Percentiles rank a stretch among this genome's conserved stretches.
phyloP scores from a whole-genome alignment of 2,797 vertebrate genomes.

The Dipus sagitta region DNA sequence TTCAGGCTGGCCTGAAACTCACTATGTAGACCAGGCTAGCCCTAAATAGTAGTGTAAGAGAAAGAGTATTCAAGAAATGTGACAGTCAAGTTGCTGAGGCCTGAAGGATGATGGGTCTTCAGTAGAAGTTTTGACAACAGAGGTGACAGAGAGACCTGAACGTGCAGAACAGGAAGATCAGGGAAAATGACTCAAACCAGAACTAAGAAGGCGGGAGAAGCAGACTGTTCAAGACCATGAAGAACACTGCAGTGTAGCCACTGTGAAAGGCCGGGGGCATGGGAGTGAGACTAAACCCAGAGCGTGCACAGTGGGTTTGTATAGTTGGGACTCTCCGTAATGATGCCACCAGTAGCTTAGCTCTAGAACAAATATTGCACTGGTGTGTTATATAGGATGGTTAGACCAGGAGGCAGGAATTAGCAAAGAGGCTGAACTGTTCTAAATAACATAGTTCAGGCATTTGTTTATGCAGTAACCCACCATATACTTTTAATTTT shows the following conservation, averaged over 20 bases:
- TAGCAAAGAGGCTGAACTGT: neutral
- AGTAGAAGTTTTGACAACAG: neutral
- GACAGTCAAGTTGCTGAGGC: constrained; percentile 14
- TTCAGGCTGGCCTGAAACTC: no score
- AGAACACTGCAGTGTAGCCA: neutral
- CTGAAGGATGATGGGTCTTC: neutral
- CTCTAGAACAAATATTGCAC: neutral
- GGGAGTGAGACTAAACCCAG: neutral
- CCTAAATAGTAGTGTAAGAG: no score
- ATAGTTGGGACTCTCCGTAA: neutral
- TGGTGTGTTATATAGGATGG: neutral
- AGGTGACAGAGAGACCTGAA: neutral
- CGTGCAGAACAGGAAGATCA: neutral
- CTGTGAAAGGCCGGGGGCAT: neutral
- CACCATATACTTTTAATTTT: neutral
- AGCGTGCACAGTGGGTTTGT: neutral
- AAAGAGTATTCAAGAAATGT: neutral
- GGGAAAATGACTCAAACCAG: constrained; percentile 11
- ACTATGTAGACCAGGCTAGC: no score
- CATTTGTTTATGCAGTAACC: constrained; percentile 17
- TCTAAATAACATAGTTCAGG: constrained; percentile 18
- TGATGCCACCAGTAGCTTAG: neutral
- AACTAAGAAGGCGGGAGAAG: neutral
- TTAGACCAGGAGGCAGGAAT: constrained; percentile 4
- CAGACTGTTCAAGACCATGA: neutral